Evolutionary conservation across 2,797 vertebrate species (phyloP).

Genomic region (Rhinella marina): DNA sequence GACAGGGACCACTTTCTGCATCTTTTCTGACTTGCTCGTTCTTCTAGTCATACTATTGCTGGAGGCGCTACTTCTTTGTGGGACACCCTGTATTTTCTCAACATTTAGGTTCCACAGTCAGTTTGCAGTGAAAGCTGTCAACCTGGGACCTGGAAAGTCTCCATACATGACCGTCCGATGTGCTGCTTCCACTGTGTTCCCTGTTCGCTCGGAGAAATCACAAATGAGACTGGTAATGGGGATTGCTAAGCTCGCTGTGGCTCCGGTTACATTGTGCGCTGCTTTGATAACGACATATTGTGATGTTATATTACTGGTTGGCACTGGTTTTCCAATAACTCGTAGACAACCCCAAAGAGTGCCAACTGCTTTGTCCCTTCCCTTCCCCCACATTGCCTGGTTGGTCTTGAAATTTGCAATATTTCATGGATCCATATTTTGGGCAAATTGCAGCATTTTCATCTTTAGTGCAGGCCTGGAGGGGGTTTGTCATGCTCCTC

Average conservation of each 20-base stretch:
- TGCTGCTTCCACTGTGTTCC: conserved; percentile 51
- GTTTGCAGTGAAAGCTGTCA: conserved; percentile 43
- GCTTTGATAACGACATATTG: not conserved
- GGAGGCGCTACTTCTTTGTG: no score
- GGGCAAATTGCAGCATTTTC: no score
- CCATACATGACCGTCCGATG: not conserved
- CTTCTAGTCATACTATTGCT: no score
- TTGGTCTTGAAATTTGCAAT: no score
- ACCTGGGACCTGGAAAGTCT: conserved; percentile 22
- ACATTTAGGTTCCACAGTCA: conserved; percentile 35
- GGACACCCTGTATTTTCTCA: not conserved
- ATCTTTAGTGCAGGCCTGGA: no score
- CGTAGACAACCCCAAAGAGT: no score
- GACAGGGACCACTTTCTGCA: no score
- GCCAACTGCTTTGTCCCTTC: no score
- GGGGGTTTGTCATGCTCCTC: not conserved
- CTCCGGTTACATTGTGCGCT: not conserved
- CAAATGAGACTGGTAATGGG: conserved; percentile 40
- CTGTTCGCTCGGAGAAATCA: conserved; percentile 41
- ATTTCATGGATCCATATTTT: no score
- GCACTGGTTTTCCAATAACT: no score
- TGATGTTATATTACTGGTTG: not conserved
- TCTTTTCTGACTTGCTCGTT: no score
- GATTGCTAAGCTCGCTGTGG: not conserved
- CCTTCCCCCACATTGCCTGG: no score